phyloP scores from a whole-genome alignment of 2,888 invertebrate species.

The Melolontha melolontha region DNA sequence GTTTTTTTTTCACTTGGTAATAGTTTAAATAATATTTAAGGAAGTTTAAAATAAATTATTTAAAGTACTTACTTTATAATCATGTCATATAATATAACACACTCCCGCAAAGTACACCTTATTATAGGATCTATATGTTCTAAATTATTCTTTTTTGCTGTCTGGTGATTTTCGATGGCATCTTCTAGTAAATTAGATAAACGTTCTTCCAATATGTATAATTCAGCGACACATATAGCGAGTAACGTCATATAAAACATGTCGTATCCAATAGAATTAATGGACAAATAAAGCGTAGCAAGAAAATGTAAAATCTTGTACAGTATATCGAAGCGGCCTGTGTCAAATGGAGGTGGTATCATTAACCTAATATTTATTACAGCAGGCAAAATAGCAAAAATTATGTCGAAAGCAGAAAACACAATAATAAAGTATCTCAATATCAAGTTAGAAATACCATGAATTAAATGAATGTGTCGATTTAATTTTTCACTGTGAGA shows the following conservation, averaged over 20 bases:
- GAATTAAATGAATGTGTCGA: conserved; percentile 1
- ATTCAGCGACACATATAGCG: conserved; percentile 35
- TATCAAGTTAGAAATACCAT: conserved; percentile 11
- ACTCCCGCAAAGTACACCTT: conserved; percentile 15
- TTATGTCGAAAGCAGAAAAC: too few relatives aligned
- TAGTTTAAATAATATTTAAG: too few relatives aligned
- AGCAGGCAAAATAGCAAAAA: too few relatives aligned
- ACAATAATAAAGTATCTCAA: too few relatives aligned
- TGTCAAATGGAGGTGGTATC: too few relatives aligned
- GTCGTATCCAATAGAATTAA: conserved; percentile 26
- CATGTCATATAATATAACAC: conserved; percentile 30
- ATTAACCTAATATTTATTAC: too few relatives aligned
- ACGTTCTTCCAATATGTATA: conserved; percentile 35
- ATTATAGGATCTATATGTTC: conserved; percentile 17
- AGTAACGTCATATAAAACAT: conserved; percentile 33
- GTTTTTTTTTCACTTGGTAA: too few relatives aligned
- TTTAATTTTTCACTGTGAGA: conserved; percentile 28
- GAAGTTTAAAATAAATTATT: too few relatives aligned
- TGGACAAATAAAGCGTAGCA: conserved; percentile 4
- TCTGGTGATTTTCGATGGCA: background rate
- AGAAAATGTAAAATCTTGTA: conserved; percentile 37
- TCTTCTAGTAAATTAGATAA: conserved; percentile 10
- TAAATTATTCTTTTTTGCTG: background rate
- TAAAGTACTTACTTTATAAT: conserved; percentile 37
- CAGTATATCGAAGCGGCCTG: conserved; percentile 12